These are phyloP conservation scores for human (Homo sapiens) DNA, from an alignment of 2,113 vertebrate genomes.

Conservation along the genomic window DNA sequence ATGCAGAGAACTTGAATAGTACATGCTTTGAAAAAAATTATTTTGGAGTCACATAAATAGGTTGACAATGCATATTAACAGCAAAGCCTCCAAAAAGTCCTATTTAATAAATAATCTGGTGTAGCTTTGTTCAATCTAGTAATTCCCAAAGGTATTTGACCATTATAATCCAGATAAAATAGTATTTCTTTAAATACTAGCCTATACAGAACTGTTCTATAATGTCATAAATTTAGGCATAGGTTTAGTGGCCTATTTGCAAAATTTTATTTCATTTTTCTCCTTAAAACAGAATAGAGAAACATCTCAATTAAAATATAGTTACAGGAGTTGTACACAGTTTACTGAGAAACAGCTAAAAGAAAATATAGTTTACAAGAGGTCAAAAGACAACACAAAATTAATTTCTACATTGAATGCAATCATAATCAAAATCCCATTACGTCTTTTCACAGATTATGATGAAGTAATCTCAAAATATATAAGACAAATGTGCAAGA, in stretches of 20 bases:
- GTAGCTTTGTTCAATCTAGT: not conserved
- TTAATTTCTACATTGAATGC: not conserved
- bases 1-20: not conserved
- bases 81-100: not conserved
- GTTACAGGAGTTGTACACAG: not conserved
- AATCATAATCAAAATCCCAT: slow-evolving; percentile 25
- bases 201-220: not conserved
- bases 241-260: not conserved
- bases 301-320: not conserved
- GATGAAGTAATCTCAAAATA: not conserved
- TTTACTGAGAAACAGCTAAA: not conserved
- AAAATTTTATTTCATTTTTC: slow-evolving; percentile 31
- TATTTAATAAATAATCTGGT: not conserved
- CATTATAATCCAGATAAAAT: not conserved
- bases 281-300: not conserved
- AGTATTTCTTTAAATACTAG: not conserved
- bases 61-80: not conserved
- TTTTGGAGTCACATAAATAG: not conserved
- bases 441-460: not conserved
- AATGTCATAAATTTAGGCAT: not conserved
- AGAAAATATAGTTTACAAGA: not conserved
- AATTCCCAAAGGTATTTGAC: not conserved
- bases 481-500: not conserved
- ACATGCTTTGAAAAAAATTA: not conserved
- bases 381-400: not conserved